Percentiles rank a stretch among this genome's conserved stretches.
Evolutionary conservation across 2,797 vertebrate species (phyloP).

Genomic region (Triplophysa bombifrons): DNA sequence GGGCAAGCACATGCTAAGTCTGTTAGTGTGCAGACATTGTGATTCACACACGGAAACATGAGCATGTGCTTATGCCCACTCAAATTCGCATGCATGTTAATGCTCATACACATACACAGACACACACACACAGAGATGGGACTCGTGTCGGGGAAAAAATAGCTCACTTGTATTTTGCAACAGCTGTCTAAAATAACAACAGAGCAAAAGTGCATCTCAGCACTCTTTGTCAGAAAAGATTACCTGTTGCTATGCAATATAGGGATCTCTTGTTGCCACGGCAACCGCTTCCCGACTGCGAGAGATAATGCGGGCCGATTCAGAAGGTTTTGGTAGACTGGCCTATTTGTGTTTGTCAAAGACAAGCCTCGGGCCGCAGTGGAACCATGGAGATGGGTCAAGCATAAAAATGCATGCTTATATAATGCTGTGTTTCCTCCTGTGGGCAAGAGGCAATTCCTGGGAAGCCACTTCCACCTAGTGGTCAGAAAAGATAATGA

Average conservation of each 20-base stretch:
- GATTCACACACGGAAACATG: not conserved
- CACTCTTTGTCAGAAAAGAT: conserved; percentile 52
- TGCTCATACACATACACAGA: not conserved
- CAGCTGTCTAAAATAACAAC: conserved; percentile 23
- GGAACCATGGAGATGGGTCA: conserved; percentile 41
- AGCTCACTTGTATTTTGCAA: conserved; percentile 14
- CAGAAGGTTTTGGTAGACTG: conserved; percentile 1
- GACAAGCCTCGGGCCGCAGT: conserved; percentile 31
- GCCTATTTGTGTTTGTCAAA: conserved; percentile 34
- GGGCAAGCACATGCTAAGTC: conserved; percentile 2
- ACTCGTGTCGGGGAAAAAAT: conserved; percentile 19
- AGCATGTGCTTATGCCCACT: not conserved
- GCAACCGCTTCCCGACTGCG: conserved; percentile 48
- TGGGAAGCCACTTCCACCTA: conserved; percentile 39
- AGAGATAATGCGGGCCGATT: conserved; percentile 19
- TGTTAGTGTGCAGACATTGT: not conserved
- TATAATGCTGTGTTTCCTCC: conserved; percentile 35
- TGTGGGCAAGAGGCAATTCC: conserved; percentile 17
- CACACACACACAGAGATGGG: not conserved
- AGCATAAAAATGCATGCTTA: conserved; percentile 43
- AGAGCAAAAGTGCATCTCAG: conserved; percentile 36
- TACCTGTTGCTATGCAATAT: conserved; percentile 60
- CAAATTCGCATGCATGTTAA: not conserved
- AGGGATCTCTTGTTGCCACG: conserved; percentile 57
- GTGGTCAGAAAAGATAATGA: conserved; percentile 22